These are phyloP conservation scores for Actinia equina DNA, from an alignment of 64 coral and sea anemone genomes.

Conservation along the genomic window DNA sequence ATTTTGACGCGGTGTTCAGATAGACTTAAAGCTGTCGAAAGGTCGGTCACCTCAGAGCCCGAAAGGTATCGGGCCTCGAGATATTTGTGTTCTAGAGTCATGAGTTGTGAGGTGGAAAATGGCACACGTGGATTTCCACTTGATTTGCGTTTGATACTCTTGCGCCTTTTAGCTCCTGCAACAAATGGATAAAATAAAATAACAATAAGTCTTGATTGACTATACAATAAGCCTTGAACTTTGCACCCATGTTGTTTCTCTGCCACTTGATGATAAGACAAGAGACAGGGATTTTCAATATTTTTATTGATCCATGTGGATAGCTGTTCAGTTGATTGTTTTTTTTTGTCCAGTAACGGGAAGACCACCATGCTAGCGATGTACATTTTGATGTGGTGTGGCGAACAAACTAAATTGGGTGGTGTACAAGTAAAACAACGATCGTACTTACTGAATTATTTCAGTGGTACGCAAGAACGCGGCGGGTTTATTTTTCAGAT, in stretches of 20 bases:
- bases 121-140: constrained; percentile 89
- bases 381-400: not conserved
- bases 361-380: not conserved
- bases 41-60: constrained; percentile 60
- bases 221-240: not conserved
- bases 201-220: not conserved
- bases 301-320: not conserved
- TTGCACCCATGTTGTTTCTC: not conserved
- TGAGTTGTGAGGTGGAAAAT: constrained; percentile 76
- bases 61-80: constrained; percentile 72
- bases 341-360: constrained; percentile 12
- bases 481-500: not conserved
- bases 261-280: not conserved
- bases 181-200: not conserved
- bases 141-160: constrained; percentile 66
- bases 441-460: not conserved
- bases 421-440: not conserved
- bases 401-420: not conserved
- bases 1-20: constrained; percentile 89
- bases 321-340: not conserved
- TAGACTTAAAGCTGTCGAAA: constrained; percentile 50
- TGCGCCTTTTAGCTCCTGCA: constrained; percentile 42
- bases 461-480: not conserved
- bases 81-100: constrained; percentile 71
- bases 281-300: constrained; percentile 5